These are phyloP conservation scores for Brenthis hecate DNA, from an alignment of 2,888 invertebrate genomes.

Conservation along the genomic window DNA sequence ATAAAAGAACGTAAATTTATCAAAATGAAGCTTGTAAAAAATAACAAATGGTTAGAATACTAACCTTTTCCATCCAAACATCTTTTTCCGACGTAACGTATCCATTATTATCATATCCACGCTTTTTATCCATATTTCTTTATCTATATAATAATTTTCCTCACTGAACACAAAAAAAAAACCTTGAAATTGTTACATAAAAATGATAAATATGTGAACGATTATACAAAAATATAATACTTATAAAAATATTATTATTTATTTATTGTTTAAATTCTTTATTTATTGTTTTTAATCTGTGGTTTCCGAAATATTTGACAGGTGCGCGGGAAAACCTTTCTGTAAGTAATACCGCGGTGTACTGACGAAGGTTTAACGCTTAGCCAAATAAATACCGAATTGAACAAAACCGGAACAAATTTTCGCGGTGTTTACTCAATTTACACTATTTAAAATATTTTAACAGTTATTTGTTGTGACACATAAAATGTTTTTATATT, in stretches of 20 bases:
- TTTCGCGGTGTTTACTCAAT: constrained; percentile 37
- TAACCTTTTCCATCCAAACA: constrained; percentile 55
- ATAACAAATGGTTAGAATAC: constrained; percentile 35
- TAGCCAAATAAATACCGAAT: constrained; percentile 56
- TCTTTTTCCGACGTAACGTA: constrained; percentile 69
- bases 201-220: background rate
- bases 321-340: constrained; percentile 55
- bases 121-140: constrained; percentile 50
- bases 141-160: constrained; percentile 24
- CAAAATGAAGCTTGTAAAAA: background rate
- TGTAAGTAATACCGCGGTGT: constrained; percentile 47
- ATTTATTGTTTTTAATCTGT: constrained; percentile 7
- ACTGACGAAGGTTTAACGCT: constrained; percentile 54
- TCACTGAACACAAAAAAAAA: constrained; percentile 41
- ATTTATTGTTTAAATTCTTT: too few species aligned
- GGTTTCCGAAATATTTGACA: constrained; percentile 38
- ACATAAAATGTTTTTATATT: background rate
- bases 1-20: background rate
- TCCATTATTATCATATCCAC: constrained; percentile 66
- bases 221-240: background rate
- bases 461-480: constrained; percentile 6
- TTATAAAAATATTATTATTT: too few species aligned
- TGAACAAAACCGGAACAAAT: constrained; percentile 46
- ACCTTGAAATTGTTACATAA: constrained; percentile 43
- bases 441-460: constrained; percentile 7